Base-by-base conservation (phyloP, 2,797 vertebrate species). In the Syngnathus acus region DNA sequence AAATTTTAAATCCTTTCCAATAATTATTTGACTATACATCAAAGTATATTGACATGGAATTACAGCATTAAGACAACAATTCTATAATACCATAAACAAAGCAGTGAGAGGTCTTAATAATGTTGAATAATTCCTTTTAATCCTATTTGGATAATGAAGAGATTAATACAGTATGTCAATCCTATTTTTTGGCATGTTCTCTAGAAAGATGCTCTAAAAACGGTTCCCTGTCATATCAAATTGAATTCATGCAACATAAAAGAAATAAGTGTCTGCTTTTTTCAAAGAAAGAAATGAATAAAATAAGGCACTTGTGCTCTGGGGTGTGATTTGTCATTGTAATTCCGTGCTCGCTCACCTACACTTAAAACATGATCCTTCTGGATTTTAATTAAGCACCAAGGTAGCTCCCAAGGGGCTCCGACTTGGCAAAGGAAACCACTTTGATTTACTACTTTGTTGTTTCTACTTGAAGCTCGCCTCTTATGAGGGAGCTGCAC, bases 361-460 rank as follows among this genome's bases (percentile, higher is more conserved):
- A 87, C 85, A 89, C 89, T 92, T 92, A 92, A 91, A 92, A 92
- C 90, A 89, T 88, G 91, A 92, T 92, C 89, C 90, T 92, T 89
- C 89, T 92, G 89, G 89, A 92, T 92, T 92, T 92, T 92, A 93
- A 92, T 93, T 90, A 92, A 92, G 89, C 89, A 87, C 88, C 86
- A 84, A 88, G 89, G 89, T 90, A 86, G 80, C 84, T 91, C 90
- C 89, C 90, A 83, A 82, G 88, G 90, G 90, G 78, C 65, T 84
- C 77, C 72, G 80, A 82, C 87, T 87, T 90, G 89, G 89, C 89
- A 89, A 88, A 90, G 86, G 87, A 89, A 92, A 90, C 76, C 82
- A 82, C 88, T 91, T 91, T 92, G 90, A 92, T 92, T 92, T 90
- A 92, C 82, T 86, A 86, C 87, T 90, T 89, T 91, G 87, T 90